Conservation (phyloP, 2,113 vertebrate genomes). For the Smithornis capensis region DNA sequence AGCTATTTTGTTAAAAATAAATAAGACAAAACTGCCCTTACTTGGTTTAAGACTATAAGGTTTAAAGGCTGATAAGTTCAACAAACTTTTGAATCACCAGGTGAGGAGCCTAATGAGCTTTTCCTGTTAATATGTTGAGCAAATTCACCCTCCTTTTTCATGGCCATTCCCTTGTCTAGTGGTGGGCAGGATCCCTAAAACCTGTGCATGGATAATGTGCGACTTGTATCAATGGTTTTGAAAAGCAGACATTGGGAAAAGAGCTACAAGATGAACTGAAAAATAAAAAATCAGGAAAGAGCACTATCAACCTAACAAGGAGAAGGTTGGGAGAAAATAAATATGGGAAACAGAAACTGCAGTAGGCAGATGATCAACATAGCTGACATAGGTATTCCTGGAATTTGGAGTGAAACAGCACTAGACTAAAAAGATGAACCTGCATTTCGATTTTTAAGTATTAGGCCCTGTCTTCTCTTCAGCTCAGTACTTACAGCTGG, state of each 20-base stretch:
- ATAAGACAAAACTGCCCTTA: not conserved
- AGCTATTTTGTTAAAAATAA: not conserved
- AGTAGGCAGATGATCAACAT: rapidly evolving
- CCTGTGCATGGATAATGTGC: not conserved
- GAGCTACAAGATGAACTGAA: rapidly evolving
- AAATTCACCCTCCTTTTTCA: not conserved
- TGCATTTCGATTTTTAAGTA: not conserved
- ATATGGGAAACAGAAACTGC: not conserved
- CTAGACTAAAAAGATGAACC: not conserved
- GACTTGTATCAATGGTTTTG: not conserved
- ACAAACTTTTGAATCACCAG: not conserved
- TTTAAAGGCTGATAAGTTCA: not conserved
- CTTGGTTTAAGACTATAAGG: not conserved
- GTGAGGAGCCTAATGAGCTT: not conserved
- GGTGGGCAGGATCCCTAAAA: not conserved
- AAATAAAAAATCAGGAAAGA: not conserved
- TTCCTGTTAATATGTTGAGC: not conserved
- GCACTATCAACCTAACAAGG: not conserved
- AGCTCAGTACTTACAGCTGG: not conserved
- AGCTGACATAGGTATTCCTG: not conserved
- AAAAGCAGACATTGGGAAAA: not conserved
- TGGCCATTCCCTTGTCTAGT: not conserved
- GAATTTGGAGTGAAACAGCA: not conserved
- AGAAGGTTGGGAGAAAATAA: not conserved
- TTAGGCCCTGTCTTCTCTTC: not conserved